Evolutionary conservation across 1,140 invertebrate species (phyloP).

Genomic region (Diplogasteroides magnus): DNA sequence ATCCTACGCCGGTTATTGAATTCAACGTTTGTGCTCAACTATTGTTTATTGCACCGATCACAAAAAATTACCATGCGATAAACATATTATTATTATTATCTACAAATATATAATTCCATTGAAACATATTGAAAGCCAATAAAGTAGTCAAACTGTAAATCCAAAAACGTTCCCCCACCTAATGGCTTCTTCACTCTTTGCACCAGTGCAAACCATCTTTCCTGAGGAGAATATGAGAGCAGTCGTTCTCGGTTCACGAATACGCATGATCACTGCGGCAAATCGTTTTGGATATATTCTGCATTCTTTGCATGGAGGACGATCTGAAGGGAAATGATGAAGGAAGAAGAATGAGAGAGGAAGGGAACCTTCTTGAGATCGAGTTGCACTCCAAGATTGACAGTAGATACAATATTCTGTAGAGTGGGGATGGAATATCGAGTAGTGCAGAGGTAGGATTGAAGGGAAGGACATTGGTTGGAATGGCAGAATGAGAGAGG

Average conservation of each 20-base stretch:
- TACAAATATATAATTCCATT: too few species aligned
- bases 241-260: conserved; percentile 91
- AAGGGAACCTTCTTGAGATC: conserved; percentile 92
- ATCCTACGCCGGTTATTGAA: too few species aligned
- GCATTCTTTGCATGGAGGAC: conserved; percentile 95
- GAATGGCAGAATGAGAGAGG: conserved; percentile 3
- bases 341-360: too few species aligned
- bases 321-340: too few species aligned
- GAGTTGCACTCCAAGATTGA: conserved; percentile 63
- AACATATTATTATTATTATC: too few species aligned
- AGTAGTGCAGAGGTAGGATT: conserved; percentile 14
- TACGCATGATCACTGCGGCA: conserved; percentile 98
- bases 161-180: conserved; percentile 57
- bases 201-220: conserved; percentile 99
- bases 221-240: conserved; percentile 96
- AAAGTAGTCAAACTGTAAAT: not conserved
- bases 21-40: too few species aligned
- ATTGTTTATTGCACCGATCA: too few species aligned
- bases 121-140: too few species aligned
- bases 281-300: conserved; percentile 98
- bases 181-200: conserved; percentile 93
- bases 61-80: too few species aligned
- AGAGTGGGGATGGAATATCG: conserved; percentile 18
- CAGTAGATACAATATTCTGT: conserved; percentile 33
- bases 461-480: conserved; percentile 8